Percentiles rank a stretch among this genome's conserved stretches.
Evolutionary conservation across 2,888 invertebrate species (phyloP).

Genomic region (Hydropsyche betteni): DNA sequence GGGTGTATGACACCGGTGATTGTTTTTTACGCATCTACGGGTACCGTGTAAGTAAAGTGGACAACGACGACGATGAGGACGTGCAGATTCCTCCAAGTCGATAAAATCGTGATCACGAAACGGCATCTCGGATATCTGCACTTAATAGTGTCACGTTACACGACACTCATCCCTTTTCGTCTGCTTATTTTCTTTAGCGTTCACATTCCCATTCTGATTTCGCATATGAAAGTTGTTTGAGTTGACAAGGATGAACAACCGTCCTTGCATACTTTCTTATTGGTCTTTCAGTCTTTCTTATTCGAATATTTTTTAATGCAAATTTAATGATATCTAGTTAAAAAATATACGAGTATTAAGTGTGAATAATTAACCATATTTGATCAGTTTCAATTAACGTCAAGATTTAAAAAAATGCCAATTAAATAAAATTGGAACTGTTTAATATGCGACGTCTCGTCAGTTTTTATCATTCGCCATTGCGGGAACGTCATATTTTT

Average conservation of each 20-base stretch:
- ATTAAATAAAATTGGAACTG: no score
- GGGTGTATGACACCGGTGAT: not conserved
- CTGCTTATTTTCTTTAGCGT: not conserved
- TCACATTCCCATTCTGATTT: not conserved
- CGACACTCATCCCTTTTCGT: constrained; percentile 12
- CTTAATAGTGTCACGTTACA: constrained; percentile 49
- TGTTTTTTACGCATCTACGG: not conserved
- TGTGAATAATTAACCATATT: no score
- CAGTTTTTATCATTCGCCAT: no score
- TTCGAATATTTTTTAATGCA: not conserved
- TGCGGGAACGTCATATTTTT: no score
- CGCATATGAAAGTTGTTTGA: not conserved
- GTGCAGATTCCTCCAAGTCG: constrained; percentile 41
- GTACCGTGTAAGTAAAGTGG: no score
- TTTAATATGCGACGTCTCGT: no score
- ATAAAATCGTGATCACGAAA: constrained; percentile 51
- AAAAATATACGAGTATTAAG: no score
- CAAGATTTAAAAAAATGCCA: no score
- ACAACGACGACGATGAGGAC: constrained; percentile 28
- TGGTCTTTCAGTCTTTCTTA: not conserved
- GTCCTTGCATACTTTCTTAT: not conserved
- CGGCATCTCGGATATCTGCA: constrained; percentile 49
- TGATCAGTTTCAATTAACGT: no score
- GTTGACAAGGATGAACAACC: not conserved
- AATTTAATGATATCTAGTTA: no score